Evolutionary conservation across 2,797 vertebrate genomes (phyloP).

Genomic region (Octomys mimax): DNA sequence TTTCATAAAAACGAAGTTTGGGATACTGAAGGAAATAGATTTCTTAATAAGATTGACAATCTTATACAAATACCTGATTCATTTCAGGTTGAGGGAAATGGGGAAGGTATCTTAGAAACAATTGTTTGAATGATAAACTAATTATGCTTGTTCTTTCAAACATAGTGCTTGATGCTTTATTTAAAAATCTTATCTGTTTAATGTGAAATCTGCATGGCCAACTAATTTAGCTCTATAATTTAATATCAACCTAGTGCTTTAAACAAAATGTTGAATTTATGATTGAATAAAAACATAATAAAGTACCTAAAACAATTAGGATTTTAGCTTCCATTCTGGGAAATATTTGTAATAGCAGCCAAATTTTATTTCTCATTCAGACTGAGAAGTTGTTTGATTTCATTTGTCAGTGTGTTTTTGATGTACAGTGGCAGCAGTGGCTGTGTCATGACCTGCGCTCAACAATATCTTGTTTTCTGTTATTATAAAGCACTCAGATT

Average conservation of each 20-base stretch:
- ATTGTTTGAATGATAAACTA: constrained; percentile 8
- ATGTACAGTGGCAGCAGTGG: accelerated
- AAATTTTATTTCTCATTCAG: neutral
- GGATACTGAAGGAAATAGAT: neutral
- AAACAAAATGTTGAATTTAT: constrained; percentile 10
- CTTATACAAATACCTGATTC: neutral
- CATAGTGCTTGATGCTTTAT: constrained; percentile 30
- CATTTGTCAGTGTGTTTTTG: neutral
- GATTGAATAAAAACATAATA: constrained; percentile 13
- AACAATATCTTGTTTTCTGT: neutral
- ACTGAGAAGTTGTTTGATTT: constrained; percentile 6
- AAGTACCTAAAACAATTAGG: neutral
- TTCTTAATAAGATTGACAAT: neutral
- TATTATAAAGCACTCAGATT: neutral
- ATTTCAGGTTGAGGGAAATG: neutral
- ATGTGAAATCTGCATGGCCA: constrained; percentile 1
- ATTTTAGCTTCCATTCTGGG: neutral
- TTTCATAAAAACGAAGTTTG: constrained; percentile 53
- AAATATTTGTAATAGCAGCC: neutral
- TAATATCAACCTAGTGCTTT: constrained; percentile 30
- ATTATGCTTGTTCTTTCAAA: constrained; percentile 51
- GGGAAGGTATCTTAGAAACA: neutral
- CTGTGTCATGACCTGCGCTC: neutral
- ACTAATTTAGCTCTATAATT: constrained; percentile 47
- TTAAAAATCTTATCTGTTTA: constrained; percentile 42